These are phyloP conservation scores for Hydra vulgaris DNA, from an alignment of 30 jellyfish, hydroid and myxozoan genomes.

Conservation along the genomic window DNA sequence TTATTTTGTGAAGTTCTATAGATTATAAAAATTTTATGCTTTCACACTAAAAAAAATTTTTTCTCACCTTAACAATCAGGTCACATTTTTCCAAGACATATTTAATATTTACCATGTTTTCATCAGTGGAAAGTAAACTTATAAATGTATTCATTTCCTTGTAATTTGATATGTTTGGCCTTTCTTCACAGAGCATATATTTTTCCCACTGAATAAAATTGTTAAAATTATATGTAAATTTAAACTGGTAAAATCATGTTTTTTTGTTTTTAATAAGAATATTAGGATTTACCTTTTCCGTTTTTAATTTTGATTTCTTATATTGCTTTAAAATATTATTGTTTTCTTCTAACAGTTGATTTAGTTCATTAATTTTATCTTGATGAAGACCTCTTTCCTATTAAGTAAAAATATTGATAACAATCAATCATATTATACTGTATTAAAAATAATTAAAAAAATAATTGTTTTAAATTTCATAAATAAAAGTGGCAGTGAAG, in stretches of 20 bases:
- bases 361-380: conserved; percentile 81
- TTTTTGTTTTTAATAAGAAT: no score
- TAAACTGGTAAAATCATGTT: not conserved
- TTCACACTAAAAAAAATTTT: no score
- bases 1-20: no score
- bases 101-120: conserved; percentile 21
- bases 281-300: conserved; percentile 38
- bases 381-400: conserved; percentile 89
- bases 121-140: conserved; percentile 58
- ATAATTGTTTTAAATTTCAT: no score
- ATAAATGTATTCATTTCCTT: conserved; percentile 72
- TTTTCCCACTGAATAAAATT: conserved; percentile 62
- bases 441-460: no score
- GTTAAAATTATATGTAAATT: no score
- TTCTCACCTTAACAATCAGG: conserved; percentile 53
- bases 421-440: no score
- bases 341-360: conserved; percentile 37
- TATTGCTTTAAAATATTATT: conserved; percentile 18
- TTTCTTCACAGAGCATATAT: conserved; percentile 79
- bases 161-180: conserved; percentile 72
- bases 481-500: no score
- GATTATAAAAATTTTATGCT: no score
- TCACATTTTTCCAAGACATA: conserved; percentile 58
- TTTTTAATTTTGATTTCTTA: conserved; percentile 18
- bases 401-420: not conserved